A percentile compares a stretch with the other conserved stretches of the same genome.
Evolutionary conservation across 1,140 invertebrate genomes (phyloP).

Genomic region (Drusus annulatus): DNA sequence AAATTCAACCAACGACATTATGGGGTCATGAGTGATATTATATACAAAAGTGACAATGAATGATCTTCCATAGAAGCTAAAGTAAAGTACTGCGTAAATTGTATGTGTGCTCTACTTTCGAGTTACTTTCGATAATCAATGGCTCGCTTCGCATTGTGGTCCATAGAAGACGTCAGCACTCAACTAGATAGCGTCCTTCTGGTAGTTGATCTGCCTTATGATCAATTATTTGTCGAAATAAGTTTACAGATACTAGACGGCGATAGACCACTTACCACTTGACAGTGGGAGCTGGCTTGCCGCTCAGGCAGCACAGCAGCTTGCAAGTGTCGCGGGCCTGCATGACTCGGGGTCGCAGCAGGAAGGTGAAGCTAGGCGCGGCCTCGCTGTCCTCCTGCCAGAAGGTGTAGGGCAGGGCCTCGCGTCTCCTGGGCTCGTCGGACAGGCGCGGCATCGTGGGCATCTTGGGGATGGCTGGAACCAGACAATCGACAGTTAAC

Average conservation of each 20-base stretch:
- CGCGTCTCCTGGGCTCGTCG: constrained; percentile 79
- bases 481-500: constrained; percentile 37
- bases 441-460: constrained; percentile 85
- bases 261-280: constrained; percentile 65
- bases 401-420: constrained; percentile 86
- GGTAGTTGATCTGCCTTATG: too few relatives aligned
- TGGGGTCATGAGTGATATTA: too few relatives aligned
- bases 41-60: too few relatives aligned
- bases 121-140: too few relatives aligned
- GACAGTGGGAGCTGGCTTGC: constrained; percentile 92
- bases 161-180: too few relatives aligned
- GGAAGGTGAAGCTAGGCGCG: constrained; percentile 96
- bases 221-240: neutral
- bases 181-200: too few relatives aligned
- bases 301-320: constrained; percentile 95
- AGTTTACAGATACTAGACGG: neutral
- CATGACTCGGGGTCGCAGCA: constrained; percentile 96
- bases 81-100: too few relatives aligned
- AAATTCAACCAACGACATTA: too few relatives aligned
- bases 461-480: constrained; percentile 85
- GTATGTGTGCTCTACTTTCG: too few relatives aligned
- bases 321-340: constrained; percentile 96
- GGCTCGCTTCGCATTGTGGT: too few relatives aligned
- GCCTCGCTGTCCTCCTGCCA: constrained; percentile 92
- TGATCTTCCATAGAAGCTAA: too few relatives aligned